These are phyloP conservation scores for Sipha flava DNA, from an alignment of 1,140 invertebrate genomes.

Conservation along the genomic window DNA sequence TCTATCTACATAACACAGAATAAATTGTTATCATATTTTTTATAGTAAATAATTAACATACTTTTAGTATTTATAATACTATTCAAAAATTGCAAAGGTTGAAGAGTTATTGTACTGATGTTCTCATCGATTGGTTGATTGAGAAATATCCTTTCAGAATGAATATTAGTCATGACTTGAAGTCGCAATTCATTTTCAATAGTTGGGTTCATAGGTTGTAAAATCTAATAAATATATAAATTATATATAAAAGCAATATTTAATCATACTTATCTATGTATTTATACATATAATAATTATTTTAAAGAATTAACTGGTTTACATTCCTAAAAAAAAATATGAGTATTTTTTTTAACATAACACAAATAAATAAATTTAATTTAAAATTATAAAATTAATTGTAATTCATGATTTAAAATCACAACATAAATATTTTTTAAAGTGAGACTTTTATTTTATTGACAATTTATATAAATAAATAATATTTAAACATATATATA, in stretches of 20 bases:
- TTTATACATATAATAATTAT: too few relatives aligned
- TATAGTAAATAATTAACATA: conserved; percentile 20
- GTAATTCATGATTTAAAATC: too few relatives aligned
- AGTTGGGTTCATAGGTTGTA: not conserved
- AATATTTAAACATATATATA: too few relatives aligned
- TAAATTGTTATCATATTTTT: conserved; percentile 1
- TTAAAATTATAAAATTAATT: too few relatives aligned
- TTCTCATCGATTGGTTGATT: conserved; percentile 19
- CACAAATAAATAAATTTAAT: too few relatives aligned
- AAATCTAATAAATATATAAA: conserved; percentile 4
- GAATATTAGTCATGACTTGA: not conserved
- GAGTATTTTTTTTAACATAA: too few relatives aligned
- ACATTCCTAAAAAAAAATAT: too few relatives aligned
- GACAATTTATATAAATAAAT: too few relatives aligned
- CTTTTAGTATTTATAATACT: conserved; percentile 46
- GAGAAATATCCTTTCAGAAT: not conserved
- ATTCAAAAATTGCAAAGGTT: conserved; percentile 46
- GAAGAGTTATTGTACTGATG: conserved; percentile 45
- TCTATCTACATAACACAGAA: conserved; percentile 46
- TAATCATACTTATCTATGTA: too few relatives aligned
- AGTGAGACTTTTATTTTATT: too few relatives aligned
- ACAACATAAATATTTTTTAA: too few relatives aligned
- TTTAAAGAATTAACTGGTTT: too few relatives aligned
- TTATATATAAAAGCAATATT: not conserved
- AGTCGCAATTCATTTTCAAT: conserved; percentile 24